Conservation (phyloP, 1,140 invertebrate genomes). For the Vanessa tameamea region DNA sequence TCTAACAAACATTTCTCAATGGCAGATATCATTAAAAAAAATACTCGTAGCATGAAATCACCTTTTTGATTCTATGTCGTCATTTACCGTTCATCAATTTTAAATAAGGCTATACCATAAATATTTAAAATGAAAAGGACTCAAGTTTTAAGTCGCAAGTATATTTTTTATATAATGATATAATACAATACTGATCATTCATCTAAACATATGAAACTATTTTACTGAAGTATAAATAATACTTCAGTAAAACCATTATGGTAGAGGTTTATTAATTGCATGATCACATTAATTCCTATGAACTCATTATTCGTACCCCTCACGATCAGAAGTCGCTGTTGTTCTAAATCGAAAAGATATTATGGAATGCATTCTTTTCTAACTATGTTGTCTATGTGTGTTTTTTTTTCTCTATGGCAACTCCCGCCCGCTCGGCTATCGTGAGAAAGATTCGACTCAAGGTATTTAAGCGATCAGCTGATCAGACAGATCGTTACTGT, state of each 20-base stretch:
- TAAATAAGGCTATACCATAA: conserved; percentile 33
- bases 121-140: not conserved
- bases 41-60: conserved; percentile 33
- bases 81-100: conserved; percentile 30
- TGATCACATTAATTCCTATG: conserved; percentile 44
- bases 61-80: conserved; percentile 18
- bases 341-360: conserved; percentile 21
- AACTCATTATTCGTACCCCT: conserved; percentile 33
- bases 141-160: no score
- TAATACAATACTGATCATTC: no score
- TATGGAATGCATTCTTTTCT: conserved; percentile 63
- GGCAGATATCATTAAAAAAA: conserved; percentile 24
- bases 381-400: conserved; percentile 76
- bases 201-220: no score
- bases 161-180: no score
- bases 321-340: conserved; percentile 26
- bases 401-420: conserved; percentile 75
- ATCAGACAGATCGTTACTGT: conserved; percentile 40
- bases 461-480: conserved; percentile 56
- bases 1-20: conserved; percentile 4
- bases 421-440: conserved; percentile 78
- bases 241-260: not conserved
- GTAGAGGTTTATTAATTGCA: conserved; percentile 45
- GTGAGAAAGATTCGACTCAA: conserved; percentile 75
- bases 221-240: no score